phyloP scores from a whole-genome alignment of 2,888 invertebrate genomes.

The Tortrix viridana region DNA sequence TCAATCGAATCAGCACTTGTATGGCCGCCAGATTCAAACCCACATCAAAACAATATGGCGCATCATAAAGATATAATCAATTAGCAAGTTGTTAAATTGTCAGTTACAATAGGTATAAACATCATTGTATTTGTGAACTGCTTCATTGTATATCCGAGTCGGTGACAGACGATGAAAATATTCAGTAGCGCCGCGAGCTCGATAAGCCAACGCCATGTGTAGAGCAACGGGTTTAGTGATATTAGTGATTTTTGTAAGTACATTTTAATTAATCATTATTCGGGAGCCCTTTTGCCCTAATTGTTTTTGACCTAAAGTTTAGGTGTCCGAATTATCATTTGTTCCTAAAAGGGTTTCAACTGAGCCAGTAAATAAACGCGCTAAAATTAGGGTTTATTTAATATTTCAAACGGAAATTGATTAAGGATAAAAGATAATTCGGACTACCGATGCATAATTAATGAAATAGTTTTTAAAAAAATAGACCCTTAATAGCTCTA shows the following conservation, averaged over 20 bases:
- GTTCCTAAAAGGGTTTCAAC: too few species aligned
- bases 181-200: constrained; percentile 43
- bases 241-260: constrained; percentile 38
- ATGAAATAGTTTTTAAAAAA: too few species aligned
- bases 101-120: constrained; percentile 17
- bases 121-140: not conserved
- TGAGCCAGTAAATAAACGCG: too few species aligned
- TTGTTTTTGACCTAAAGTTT: not conserved
- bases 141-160: not conserved
- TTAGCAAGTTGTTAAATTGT: constrained; percentile 12
- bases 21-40: not conserved
- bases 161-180: constrained; percentile 38
- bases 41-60: not conserved
- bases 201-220: constrained; percentile 49
- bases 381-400: not conserved
- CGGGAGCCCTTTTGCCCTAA: not conserved
- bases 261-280: not conserved
- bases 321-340: too few species aligned
- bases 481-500: too few species aligned
- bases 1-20: not conserved
- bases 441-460: too few species aligned
- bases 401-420: not conserved
- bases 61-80: not conserved
- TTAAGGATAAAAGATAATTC: too few species aligned
- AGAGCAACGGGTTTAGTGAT: constrained; percentile 48